Evolutionary conservation across 2,797 vertebrate genomes (phyloP), one percentile per base, ranked within the genome.

Genomic region (Hippocampus kuda): DNA sequence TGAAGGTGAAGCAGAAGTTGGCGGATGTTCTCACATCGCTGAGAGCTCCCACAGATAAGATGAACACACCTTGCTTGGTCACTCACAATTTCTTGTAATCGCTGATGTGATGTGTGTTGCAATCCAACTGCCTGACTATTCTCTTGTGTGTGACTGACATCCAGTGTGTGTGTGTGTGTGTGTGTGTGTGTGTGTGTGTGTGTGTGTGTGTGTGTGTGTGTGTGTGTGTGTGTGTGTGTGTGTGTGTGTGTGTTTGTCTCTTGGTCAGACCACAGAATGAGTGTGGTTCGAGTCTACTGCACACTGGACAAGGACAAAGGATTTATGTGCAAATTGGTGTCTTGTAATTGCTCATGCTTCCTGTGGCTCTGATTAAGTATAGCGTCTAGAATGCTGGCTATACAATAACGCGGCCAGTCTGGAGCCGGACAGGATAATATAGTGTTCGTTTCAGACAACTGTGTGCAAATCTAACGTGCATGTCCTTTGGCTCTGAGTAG

Each of bases 41-140:
- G 18, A 60, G 48, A 78, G 68, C 0, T 71, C 53, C 63, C 68
- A 66, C 1, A 77, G 85, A 85, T 88, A 85, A 88, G 79, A 20
- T 9, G 49, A 73, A 79, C 83, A 81, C 83, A 68, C 84, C 85
- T 83, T 80, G 67, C 65, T 65, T 20, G 76, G 77, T 81, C 70
- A 67, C 75, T 67, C 74, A 70, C 69, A 72, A 26, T 71, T 71
- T 73, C 77, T 66, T 77, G 73, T 76, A 66, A 65, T 51, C 51
- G 44, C 67, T 27, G 76, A 1, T 78, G 71, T 38, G 53, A 22
- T 62, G 18, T 59, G 67, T 87, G 79, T 82, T 12, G 77, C 70
- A 87, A 82, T 79, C 76, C 65, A 56, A 22, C 24, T 70, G 27
- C 72, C 49, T 38, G 48, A 13, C 49, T 38, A 24, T n/a, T 30